A percentile compares a stretch with the other conserved stretches of the same genome.
These are phyloP conservation scores for Gadus chalcogrammus DNA, from an alignment of 2,113 vertebrate genomes.

Conservation along the genomic window DNA sequence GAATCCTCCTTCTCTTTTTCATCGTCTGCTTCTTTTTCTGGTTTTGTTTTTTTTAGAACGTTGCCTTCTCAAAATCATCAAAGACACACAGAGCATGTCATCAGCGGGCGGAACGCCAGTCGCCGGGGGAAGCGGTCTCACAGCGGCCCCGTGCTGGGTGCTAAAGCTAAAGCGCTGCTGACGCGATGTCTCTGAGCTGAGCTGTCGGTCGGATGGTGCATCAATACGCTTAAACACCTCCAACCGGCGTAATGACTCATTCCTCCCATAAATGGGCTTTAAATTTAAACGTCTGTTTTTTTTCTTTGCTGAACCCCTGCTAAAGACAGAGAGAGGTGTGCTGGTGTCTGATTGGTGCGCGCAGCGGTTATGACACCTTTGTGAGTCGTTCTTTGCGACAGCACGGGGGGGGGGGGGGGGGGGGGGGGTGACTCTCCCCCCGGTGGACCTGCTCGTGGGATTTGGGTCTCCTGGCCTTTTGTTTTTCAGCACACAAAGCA, in stretches of 20 bases:
- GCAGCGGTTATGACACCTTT: no score
- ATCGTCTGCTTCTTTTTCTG: slow-evolving; percentile 15
- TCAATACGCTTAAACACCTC: slow-evolving; percentile 46
- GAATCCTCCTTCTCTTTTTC: slow-evolving; percentile 27
- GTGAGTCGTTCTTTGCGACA: no score
- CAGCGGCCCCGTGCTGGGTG: slow-evolving; percentile 10
- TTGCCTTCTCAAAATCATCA: slow-evolving; percentile 26
- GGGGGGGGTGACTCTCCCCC: no score
- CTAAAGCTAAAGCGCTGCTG: slow-evolving; percentile 48
- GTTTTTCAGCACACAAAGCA: no score
- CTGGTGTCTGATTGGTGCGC: no score
- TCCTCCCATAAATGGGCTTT: slow-evolving; percentile 14
- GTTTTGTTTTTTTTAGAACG: no score
- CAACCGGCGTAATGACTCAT: neutral
- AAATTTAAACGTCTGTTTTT: slow-evolving; percentile 32
- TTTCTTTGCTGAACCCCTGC: slow-evolving; percentile 25
- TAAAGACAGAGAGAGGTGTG: no score
- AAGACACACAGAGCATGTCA: slow-evolving; percentile 32
- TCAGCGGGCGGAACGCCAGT: slow-evolving; percentile 25
- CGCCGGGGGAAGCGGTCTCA: neutral
- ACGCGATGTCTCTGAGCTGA: slow-evolving; percentile 48
- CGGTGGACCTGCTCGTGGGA: no score
- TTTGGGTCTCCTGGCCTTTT: no score
- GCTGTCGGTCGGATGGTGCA: slow-evolving; percentile 19
- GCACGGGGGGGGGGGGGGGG: no score